Conservation (phyloP, 2,113 vertebrate genomes). For the Thunnus thynnus region DNA sequence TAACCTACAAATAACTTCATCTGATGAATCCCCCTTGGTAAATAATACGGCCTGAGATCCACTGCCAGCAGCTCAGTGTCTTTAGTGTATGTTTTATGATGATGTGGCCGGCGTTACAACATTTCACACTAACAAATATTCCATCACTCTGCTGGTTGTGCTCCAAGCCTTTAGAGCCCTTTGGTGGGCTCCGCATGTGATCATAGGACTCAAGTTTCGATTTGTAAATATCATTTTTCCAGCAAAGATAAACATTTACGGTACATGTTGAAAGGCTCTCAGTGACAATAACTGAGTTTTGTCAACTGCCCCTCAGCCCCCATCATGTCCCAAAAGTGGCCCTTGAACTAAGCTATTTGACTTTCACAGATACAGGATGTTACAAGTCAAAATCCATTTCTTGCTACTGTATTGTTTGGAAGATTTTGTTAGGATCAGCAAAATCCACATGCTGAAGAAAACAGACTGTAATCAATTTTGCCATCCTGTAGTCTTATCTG, state of each 20-base stretch:
- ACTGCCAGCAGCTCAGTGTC: no score
- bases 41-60: no score
- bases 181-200: not conserved
- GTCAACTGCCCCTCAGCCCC: conserved; percentile 37
- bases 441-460: conserved; percentile 63
- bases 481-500: conserved; percentile 76
- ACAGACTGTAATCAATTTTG: conserved; percentile 75
- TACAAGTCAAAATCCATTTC: conserved; percentile 38
- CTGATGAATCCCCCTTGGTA: no score
- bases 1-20: no score
- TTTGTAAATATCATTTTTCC: not conserved
- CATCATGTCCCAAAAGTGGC: conserved; percentile 43
- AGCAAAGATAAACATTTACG: conserved; percentile 1
- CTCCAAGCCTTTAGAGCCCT: not conserved
- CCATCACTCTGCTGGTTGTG: not conserved
- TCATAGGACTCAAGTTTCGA: not conserved
- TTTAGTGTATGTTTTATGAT: no score
- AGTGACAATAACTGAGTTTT: conserved; percentile 30
- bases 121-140: no score
- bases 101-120: no score
- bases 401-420: conserved; percentile 23
- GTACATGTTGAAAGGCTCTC: not conserved
- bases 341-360: conserved; percentile 56
- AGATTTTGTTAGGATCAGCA: conserved; percentile 67
- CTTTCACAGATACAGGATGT: conserved; percentile 44